phyloP scores from a whole-genome alignment of 2,888 invertebrate genomes.

The Lobophora halterata region DNA sequence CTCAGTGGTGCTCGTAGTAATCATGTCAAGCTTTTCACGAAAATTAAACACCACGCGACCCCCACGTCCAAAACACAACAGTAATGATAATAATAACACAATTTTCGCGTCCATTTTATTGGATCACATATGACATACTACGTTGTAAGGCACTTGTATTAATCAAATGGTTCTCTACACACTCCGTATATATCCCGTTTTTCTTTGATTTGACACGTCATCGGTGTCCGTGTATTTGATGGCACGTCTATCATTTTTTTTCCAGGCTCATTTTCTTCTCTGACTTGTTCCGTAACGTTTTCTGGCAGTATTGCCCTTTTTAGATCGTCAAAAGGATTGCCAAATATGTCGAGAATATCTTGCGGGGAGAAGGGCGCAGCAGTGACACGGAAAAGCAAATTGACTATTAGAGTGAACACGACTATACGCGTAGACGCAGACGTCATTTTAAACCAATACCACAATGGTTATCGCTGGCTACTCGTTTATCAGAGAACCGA shows the following conservation, averaged over 20 bases:
- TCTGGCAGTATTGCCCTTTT: conserved; percentile 29
- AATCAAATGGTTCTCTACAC: conserved; percentile 63
- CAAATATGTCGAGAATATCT: conserved; percentile 55
- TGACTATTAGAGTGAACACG: conserved; percentile 51
- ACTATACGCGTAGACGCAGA: conserved; percentile 56
- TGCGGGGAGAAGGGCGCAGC: conserved; percentile 46
- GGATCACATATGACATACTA: conserved; percentile 41
- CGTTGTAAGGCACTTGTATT: conserved; percentile 33
- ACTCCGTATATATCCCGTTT: conserved; percentile 56
- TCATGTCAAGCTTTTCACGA: conserved; percentile 47
- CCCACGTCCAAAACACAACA: conserved; percentile 33
- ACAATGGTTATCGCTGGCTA: conserved; percentile 39
- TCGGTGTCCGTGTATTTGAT: conserved; percentile 47
- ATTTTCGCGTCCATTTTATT: conserved; percentile 57
- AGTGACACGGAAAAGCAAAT: conserved; percentile 46
- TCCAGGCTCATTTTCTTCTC: conserved; percentile 17
- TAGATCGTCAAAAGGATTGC: conserved; percentile 62
- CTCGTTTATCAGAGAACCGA: conserved; percentile 50
- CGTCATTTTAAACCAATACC: conserved; percentile 63
- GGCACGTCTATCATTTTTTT: conserved; percentile 61
- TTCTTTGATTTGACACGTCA: conserved; percentile 41
- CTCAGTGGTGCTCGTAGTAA: conserved; percentile 33
- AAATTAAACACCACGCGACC: conserved; percentile 47
- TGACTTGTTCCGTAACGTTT: conserved; percentile 19
- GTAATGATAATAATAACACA: conserved; percentile 40